Conservation (phyloP, 2,797 vertebrate species). For the Peromyscus melanophrys region DNA sequence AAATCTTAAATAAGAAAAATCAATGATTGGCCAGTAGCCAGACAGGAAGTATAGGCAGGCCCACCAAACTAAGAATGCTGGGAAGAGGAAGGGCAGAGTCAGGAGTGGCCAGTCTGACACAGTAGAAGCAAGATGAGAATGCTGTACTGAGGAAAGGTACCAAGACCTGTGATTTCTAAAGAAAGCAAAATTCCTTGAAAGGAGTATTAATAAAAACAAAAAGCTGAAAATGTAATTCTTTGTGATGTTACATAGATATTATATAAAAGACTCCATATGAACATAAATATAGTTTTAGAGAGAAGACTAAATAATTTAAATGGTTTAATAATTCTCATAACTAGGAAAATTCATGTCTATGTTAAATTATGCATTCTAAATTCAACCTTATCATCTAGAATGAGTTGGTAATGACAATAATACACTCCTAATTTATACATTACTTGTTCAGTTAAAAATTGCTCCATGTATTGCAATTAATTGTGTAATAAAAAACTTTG, state of each 20-base stretch:
- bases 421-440: background rate
- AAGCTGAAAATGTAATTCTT: background rate
- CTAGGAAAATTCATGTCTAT: background rate
- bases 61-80: too few relatives aligned
- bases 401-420: background rate
- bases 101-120: too few relatives aligned
- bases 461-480: background rate
- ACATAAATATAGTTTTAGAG: background rate
- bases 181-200: background rate
- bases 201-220: background rate
- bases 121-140: too few relatives aligned
- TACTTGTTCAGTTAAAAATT: constrained; percentile 59
- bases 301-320: background rate
- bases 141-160: too few relatives aligned
- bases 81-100: too few relatives aligned
- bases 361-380: constrained; percentile 69
- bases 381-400: constrained; percentile 18
- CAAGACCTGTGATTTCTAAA: background rate
- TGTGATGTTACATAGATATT: constrained; percentile 26
- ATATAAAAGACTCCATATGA: background rate
- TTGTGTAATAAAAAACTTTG: background rate
- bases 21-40: too few relatives aligned
- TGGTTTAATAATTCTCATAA: background rate
- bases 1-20: too few relatives aligned
- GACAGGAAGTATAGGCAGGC: too few relatives aligned